These are phyloP conservation scores for Noctilio leporinus DNA, from an alignment of 2,113 vertebrate species.

Conservation along the genomic window DNA sequence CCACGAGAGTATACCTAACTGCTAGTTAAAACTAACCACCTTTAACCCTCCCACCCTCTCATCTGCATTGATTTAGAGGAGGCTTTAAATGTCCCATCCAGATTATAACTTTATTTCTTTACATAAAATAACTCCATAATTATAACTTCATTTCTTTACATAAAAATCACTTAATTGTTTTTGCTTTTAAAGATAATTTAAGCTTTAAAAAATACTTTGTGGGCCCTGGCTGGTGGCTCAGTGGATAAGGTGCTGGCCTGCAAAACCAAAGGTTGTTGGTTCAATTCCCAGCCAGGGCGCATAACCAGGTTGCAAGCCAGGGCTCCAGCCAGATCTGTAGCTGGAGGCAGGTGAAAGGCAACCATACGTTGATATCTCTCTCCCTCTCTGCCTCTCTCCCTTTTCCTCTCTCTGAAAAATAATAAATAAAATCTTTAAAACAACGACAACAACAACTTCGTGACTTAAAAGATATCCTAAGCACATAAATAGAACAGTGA, in stretches of 20 bases:
- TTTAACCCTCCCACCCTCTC: slow-evolving; percentile 32
- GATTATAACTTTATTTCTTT: background rate
- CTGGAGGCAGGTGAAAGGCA: too few relatives aligned
- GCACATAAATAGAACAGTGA: background rate
- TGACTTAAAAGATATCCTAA: background rate
- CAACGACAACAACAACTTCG: too few relatives aligned
- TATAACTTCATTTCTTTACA: background rate
- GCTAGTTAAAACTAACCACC: slow-evolving; percentile 73
- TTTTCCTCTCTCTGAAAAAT: too few relatives aligned
- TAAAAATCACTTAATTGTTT: background rate
- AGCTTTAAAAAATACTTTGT: background rate
- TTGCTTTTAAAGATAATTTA: background rate
- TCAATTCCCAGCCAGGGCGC: too few relatives aligned
- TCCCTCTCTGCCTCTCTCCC: too few relatives aligned
- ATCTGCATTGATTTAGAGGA: slow-evolving; percentile 18
- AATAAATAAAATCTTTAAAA: too few relatives aligned
- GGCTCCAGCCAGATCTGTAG: too few relatives aligned
- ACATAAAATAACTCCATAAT: background rate
- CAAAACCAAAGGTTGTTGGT: too few relatives aligned
- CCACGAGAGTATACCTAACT: slow-evolving; percentile 74
- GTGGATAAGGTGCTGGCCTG: too few relatives aligned
- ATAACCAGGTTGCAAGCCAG: too few relatives aligned
- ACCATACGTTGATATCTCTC: too few relatives aligned
- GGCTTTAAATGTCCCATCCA: background rate
- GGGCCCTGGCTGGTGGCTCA: too few relatives aligned